phyloP scores from a whole-genome alignment of 2,113 vertebrate species.

The Genyomyrus donnyi region DNA sequence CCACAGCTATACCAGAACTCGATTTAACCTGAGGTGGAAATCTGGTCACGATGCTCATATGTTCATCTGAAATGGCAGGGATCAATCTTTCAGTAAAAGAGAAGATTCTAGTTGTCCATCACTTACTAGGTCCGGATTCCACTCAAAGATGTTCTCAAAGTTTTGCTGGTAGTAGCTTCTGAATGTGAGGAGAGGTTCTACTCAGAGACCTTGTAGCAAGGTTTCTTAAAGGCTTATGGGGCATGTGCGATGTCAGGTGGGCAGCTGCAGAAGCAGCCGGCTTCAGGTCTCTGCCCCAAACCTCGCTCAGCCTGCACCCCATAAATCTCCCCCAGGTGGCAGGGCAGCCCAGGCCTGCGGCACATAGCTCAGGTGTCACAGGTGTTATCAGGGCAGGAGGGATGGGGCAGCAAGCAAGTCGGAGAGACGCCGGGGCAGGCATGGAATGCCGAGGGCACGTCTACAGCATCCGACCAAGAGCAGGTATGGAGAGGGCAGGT shows the following conservation, averaged over 20 bases:
- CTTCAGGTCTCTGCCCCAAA: background rate
- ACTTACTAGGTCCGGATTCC: background rate
- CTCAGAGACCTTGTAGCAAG: background rate
- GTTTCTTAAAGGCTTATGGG: background rate
- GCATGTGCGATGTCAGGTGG: background rate
- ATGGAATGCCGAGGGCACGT: conserved; percentile 14
- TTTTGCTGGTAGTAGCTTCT: background rate
- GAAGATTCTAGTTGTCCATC: background rate
- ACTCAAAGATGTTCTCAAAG: background rate
- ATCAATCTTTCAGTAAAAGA: background rate
- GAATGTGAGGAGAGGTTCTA: background rate
- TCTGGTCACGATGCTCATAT: background rate
- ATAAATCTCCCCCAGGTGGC: background rate
- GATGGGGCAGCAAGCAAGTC: conserved; percentile 24
- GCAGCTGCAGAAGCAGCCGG: background rate
- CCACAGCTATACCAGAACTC: background rate
- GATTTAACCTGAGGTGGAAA: background rate
- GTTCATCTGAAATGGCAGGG: background rate
- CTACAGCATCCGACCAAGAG: background rate
- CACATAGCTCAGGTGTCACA: conserved; percentile 22
- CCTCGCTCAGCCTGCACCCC: background rate
- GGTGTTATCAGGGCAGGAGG: conserved; percentile 25
- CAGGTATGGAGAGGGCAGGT: background rate
- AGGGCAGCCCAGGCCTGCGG: conserved; percentile 14
- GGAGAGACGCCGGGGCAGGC: conserved; percentile 11